Percentiles rank a stretch among this genome's conserved stretches.
Conservation (phyloP, 2,888 invertebrate species). For the Melinaea marsaeus region DNA sequence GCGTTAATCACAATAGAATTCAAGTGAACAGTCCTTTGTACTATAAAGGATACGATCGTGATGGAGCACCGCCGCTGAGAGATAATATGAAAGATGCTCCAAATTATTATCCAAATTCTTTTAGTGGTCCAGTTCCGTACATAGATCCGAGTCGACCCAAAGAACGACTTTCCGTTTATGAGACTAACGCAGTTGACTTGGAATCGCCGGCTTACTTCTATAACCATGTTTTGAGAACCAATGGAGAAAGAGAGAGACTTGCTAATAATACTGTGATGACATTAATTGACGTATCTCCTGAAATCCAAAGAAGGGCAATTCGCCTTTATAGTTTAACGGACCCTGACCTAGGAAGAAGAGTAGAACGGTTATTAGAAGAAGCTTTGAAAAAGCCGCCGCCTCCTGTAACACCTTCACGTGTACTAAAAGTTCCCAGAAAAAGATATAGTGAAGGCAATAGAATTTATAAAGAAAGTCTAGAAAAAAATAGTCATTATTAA, state of each 20-base stretch:
- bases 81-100: slow-evolving; percentile 92
- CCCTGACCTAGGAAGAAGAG: slow-evolving; percentile 80
- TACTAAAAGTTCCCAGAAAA: neutral
- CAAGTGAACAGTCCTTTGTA: slow-evolving; percentile 52
- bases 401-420: slow-evolving; percentile 11
- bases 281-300: slow-evolving; percentile 32
- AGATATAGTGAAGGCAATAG: neutral
- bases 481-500: neutral
- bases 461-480: neutral
- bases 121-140: slow-evolving; percentile 86
- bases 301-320: slow-evolving; percentile 87
- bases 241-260: slow-evolving; percentile 35
- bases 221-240: slow-evolving; percentile 49
- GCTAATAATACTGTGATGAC: slow-evolving; percentile 32
- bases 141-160: slow-evolving; percentile 58
- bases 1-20: slow-evolving; percentile 52
- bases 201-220: slow-evolving; percentile 86
- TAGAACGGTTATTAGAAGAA: slow-evolving; percentile 17
- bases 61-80: slow-evolving; percentile 80
- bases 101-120: slow-evolving; percentile 96
- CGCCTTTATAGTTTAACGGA: slow-evolving; percentile 87
- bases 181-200: slow-evolving; percentile 47
- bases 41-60: slow-evolving; percentile 48
- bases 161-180: slow-evolving; percentile 37
- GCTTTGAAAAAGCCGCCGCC: slow-evolving; percentile 16